These are phyloP conservation scores for Neogobius melanostomus DNA, from an alignment of 2,113 vertebrate species.

Conservation along the genomic window DNA sequence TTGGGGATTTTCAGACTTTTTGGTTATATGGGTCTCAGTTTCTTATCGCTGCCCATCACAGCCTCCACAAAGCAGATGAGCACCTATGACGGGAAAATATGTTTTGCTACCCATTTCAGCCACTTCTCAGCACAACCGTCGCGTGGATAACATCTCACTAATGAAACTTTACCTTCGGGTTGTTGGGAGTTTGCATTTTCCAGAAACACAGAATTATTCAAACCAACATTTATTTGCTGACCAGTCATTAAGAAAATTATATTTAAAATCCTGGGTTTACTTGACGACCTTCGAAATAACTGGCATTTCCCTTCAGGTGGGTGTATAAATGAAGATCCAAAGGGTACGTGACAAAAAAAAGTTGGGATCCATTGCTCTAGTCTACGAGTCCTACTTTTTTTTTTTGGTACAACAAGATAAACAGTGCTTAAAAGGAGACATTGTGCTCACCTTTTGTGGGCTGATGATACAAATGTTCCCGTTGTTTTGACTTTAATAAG, in stretches of 20 bases:
- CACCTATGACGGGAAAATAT: neutral
- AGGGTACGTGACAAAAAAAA: no score
- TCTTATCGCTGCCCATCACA: neutral
- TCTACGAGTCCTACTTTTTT: neutral
- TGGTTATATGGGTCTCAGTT: neutral
- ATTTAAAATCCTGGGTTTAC: no score
- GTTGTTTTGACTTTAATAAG: constrained; percentile 14
- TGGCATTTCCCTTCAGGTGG: no score
- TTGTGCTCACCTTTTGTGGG: neutral
- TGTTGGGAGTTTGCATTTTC: neutral
- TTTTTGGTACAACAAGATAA: neutral
- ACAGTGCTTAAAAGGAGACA: constrained; percentile 2
- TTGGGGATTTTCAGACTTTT: constrained; percentile 1
- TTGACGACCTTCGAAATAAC: no score
- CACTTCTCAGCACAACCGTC: neutral
- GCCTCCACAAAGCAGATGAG: neutral
- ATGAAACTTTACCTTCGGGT: neutral
- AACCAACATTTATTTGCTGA: no score
- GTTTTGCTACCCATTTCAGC: neutral
- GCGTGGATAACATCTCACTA: neutral
- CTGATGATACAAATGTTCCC: neutral
- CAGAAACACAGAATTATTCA: no score
- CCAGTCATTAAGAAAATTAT: no score
- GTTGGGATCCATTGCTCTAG: neutral
- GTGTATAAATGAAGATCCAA: no score